Evolutionary conservation across 2,888 invertebrate genomes (phyloP), one percentile per base, ranked within the genome.

Genomic region (Pogonocherus hispidulus): DNA sequence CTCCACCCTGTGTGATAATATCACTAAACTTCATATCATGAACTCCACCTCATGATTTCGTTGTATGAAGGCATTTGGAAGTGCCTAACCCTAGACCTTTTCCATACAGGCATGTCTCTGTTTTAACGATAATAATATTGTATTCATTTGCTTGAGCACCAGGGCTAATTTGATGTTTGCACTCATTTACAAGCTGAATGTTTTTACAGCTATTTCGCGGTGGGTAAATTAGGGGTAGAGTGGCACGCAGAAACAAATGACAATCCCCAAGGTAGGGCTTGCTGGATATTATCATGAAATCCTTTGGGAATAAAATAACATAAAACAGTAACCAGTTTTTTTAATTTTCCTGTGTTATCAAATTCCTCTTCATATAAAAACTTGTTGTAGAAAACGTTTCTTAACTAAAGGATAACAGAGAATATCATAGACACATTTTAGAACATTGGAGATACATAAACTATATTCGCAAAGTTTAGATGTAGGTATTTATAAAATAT

Each of bases 131-230:
- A 41, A 41, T 41, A 41, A 41, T 41, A n/a, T 41, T 41, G 2
- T 16, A 14, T 14, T 41, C 41, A n/a, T 41, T 41, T 41, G n/a
- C 16, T 41, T n/a, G 41, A 41, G 16, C 14, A 41, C 41, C 32
- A 3, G 41, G 41, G 16, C 41, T 41, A 41, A 41, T 41, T 41
- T 16, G 14, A 16, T 41, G 41, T 41, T 41, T 41, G 14, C 14
- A 14, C n/a, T n/a, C 41, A 41, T 41, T 41, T 41, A 41, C 41
- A 41, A n/a, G 9, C n/a, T 41, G 41, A 41, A 41, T 41, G 41
- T 41, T 41, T 27, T 41, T 41, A 41, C 41, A 41, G 6, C 2
- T 1, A 16, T 41, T 41, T n/a, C n/a, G 41, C n/a, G n/a, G 41
- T 16, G n/a, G 14, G n/a, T 41, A 41, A 9, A 41, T 41, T 41